Evolutionary conservation across 2,113 vertebrate species (phyloP).

Genomic region (Hyaena hyaena): DNA sequence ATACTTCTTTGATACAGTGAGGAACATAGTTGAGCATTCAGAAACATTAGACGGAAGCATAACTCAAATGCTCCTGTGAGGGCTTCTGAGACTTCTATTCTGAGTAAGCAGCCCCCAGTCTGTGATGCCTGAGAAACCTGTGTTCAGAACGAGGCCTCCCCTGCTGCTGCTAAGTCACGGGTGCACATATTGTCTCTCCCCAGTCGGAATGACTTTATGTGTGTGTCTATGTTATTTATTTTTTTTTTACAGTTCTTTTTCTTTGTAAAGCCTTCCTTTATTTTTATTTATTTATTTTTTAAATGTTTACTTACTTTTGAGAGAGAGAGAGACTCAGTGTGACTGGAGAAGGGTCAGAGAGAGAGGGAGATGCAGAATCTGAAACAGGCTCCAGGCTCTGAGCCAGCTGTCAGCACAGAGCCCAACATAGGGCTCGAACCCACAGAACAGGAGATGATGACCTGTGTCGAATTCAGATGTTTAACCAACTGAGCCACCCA

Average conservation of each 20-base stretch:
- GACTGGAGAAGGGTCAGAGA: too few species aligned
- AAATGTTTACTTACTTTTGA: too few species aligned
- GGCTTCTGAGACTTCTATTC: not conserved
- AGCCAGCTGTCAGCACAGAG: too few species aligned
- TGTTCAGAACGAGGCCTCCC: not conserved
- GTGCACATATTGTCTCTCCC: not conserved
- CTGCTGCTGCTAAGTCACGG: not conserved
- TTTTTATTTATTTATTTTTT: too few species aligned
- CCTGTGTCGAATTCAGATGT: too few species aligned
- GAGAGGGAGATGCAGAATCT: too few species aligned
- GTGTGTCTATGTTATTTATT: not conserved
- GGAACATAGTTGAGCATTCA: not conserved
- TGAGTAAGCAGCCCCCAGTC: not conserved
- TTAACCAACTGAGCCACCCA: too few species aligned
- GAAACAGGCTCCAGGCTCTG: too few species aligned
- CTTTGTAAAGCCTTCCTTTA: constrained; percentile 28
- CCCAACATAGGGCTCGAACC: too few species aligned
- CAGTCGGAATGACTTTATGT: not conserved
- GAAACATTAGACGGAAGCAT: not conserved
- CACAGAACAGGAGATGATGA: too few species aligned
- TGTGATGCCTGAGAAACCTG: not conserved
- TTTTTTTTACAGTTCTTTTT: constrained; percentile 33
- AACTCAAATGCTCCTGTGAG: not conserved
- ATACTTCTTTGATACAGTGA: not conserved
- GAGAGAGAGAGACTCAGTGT: too few species aligned